These are phyloP conservation scores for Myiagra hebetior DNA, from an alignment of 2,113 vertebrate species.

Conservation along the genomic window DNA sequence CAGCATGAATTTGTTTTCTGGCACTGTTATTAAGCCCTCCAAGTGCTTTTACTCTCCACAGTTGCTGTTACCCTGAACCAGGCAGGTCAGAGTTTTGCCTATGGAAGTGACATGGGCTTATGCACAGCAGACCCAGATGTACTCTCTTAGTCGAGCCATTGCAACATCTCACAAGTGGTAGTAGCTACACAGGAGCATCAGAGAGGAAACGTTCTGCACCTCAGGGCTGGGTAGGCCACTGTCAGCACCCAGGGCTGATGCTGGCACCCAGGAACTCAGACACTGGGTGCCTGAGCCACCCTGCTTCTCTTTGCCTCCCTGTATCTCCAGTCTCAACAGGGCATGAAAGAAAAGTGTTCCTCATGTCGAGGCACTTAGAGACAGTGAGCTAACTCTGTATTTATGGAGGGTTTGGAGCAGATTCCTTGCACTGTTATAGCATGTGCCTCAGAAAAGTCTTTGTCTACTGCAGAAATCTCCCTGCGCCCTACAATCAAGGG, in stretches of 20 bases:
- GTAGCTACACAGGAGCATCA: background rate
- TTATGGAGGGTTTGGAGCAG: background rate
- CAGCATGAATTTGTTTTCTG: background rate
- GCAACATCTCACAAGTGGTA: background rate
- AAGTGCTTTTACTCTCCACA: background rate
- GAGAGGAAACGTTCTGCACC: accelerated
- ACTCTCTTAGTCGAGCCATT: background rate
- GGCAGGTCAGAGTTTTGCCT: background rate
- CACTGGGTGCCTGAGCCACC: background rate
- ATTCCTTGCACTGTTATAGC: background rate
- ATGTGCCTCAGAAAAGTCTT: background rate
- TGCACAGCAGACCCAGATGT: background rate
- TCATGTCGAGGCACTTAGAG: background rate
- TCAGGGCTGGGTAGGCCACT: background rate
- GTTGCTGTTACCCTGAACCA: background rate
- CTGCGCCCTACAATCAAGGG: background rate
- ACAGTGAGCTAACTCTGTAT: background rate
- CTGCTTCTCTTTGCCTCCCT: background rate
- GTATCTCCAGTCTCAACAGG: background rate
- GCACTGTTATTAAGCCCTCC: background rate
- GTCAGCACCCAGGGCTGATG: background rate
- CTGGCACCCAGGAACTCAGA: background rate
- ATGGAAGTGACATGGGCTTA: background rate
- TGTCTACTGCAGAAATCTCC: background rate
- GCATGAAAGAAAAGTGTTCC: background rate